Evolutionary conservation across 1,140 invertebrate genomes (phyloP), one percentile per base, ranked within the genome.

Genomic region (Zaprionus camerounensis): DNA sequence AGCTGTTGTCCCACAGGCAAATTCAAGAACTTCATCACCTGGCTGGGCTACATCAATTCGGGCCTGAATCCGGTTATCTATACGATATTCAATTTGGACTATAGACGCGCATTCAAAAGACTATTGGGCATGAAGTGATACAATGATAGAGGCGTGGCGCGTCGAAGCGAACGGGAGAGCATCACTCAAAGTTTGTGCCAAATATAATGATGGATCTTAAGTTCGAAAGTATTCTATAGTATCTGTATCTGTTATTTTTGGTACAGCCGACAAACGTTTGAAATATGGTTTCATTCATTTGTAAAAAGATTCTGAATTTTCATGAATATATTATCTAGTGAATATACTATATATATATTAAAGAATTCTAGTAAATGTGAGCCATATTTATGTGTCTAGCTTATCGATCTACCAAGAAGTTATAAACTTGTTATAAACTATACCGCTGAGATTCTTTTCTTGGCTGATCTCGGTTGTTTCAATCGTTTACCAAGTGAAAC

Each of bases 21-120:
- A 82, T 93, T 98, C 64, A 96, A 96, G 49, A 97, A 98, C 92
- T 97, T 98, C 87, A 97, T 98, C 80, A 98, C 97, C 31, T 99
- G 99, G 99, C 95, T 99, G 44, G 99, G 99, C 24, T 99, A 99
- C 92, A 96, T 99, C 69, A 99, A 99, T 93, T 99, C 98, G 24
- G 97, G 97, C n/a, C 94, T 99, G 12, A 99, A 99, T 93, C 98
- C 98, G 12, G 95, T 99, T 80, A 99, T 99, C 78, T 99, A 99
- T 93, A 99, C 98, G 1, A 99, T 99, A 92, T 99, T 99, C 93
- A 99, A 99, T 94, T 94, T 98, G 91, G 98, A 99, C 92, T 99
- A 99, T 93, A 95, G 98, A 67, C 95, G 96, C 87, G 98, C 98
- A 4, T 99, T 99, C 92, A 97, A 98, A 91, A 96, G 96, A 92